Conservation (phyloP, 2,888 invertebrate genomes). For the Dicroscelio sp. region DNA sequence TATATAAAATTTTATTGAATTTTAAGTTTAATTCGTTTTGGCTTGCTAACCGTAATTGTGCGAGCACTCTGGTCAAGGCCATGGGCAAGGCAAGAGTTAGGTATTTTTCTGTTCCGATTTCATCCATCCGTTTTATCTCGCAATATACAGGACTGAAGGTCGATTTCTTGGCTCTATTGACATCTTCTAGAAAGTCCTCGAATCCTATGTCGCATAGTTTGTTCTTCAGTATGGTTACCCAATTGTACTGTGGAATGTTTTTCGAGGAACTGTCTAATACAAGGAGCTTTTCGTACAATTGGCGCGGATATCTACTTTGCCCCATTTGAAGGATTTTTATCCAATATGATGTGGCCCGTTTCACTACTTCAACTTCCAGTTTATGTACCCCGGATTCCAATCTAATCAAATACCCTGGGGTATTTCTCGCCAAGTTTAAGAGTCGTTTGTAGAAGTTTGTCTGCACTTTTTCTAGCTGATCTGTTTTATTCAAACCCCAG, state of each 20-base stretch:
- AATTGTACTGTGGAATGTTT: not conserved
- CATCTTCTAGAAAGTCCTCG: not conserved
- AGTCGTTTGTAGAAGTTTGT: slow-evolving; percentile 23
- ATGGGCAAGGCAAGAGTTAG: slow-evolving; percentile 10
- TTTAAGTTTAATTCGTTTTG: not conserved
- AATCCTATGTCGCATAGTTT: not conserved
- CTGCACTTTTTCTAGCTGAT: slow-evolving; percentile 14
- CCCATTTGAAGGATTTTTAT: not conserved
- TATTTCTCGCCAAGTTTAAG: not conserved
- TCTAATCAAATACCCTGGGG: slow-evolving; percentile 19
- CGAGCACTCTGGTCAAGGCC: not conserved
- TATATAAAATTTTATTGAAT: slow-evolving; percentile 29
- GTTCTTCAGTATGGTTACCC: not conserved
- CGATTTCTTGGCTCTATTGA: not conserved
- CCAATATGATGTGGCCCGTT: not conserved
- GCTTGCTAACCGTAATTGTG: not conserved
- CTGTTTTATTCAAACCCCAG: slow-evolving; percentile 27
- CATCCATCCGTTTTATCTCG: not conserved
- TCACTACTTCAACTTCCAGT: slow-evolving; percentile 6
- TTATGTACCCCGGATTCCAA: slow-evolving; percentile 6
- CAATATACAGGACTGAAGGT: not conserved
- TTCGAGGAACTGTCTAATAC: not conserved
- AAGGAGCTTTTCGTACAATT: not conserved
- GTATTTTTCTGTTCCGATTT: not conserved
- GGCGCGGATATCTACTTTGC: not conserved